Conservation (phyloP, 2,113 vertebrate species). For the Chaetorhynchus papuensis region DNA sequence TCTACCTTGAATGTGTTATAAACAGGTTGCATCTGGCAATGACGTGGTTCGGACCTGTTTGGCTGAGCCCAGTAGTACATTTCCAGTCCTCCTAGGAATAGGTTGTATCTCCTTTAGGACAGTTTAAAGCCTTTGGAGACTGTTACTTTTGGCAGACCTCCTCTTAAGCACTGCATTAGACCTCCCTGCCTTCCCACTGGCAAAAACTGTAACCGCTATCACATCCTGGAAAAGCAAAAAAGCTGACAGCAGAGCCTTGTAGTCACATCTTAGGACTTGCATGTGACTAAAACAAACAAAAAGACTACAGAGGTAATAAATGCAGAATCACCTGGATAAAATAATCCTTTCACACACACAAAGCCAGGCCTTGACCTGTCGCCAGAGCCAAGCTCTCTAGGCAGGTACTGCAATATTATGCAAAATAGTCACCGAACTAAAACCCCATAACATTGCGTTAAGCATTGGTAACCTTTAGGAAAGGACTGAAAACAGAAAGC, state of each 20-base stretch:
- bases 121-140: background rate
- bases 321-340: background rate
- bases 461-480: background rate
- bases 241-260: background rate
- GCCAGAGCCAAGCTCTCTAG: accelerated
- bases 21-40: background rate
- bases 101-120: background rate
- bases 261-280: background rate
- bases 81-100: background rate
- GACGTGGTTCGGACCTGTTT: background rate
- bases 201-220: background rate
- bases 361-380: background rate
- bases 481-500: background rate
- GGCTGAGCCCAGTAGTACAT: background rate
- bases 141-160: background rate
- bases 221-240: background rate
- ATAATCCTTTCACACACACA: background rate
- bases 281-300: background rate
- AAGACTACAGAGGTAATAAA: background rate
- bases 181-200: background rate
- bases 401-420: background rate
- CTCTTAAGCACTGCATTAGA: background rate
- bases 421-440: background rate
- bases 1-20: background rate
- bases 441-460: background rate